Conservation (phyloP, 2,888 invertebrate genomes). For the Thera britannica region DNA sequence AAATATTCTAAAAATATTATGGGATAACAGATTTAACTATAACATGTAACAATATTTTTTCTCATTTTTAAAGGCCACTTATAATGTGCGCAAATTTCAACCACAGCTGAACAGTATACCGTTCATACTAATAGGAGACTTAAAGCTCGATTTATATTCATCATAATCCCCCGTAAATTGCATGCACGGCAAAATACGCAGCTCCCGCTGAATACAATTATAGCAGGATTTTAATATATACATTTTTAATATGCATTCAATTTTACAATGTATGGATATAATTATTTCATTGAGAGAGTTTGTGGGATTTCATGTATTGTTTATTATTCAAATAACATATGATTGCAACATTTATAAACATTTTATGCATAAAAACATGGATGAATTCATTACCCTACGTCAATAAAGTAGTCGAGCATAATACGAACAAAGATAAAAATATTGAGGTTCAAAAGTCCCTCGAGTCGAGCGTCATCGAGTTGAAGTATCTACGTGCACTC, state of each 20-base stretch:
- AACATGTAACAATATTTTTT: too few relatives aligned
- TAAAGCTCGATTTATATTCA: slow-evolving; percentile 54
- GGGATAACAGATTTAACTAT: too few relatives aligned
- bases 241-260: slow-evolving; percentile 6
- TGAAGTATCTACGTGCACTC: slow-evolving; percentile 38
- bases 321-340: too few relatives aligned
- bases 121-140: slow-evolving; percentile 17
- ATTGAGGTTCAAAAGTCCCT: slow-evolving; percentile 53
- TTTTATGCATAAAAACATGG: not conserved
- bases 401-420: slow-evolving; percentile 5
- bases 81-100: not conserved
- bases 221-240: slow-evolving; percentile 33
- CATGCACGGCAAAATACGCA: slow-evolving; percentile 36
- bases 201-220: slow-evolving; percentile 30
- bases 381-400: not conserved
- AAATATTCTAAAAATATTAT: too few relatives aligned
- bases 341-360: too few relatives aligned
- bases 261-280: not conserved
- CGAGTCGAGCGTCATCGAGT: slow-evolving; percentile 46
- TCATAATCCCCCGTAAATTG: slow-evolving; percentile 55
- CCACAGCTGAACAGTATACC: not conserved
- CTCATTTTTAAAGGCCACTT: not conserved
- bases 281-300: not conserved
- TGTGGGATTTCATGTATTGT: not conserved
- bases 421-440: slow-evolving; percentile 50